These are phyloP conservation scores for Glaucomys volans DNA, from an alignment of 2,113 vertebrate genomes.

Conservation along the genomic window DNA sequence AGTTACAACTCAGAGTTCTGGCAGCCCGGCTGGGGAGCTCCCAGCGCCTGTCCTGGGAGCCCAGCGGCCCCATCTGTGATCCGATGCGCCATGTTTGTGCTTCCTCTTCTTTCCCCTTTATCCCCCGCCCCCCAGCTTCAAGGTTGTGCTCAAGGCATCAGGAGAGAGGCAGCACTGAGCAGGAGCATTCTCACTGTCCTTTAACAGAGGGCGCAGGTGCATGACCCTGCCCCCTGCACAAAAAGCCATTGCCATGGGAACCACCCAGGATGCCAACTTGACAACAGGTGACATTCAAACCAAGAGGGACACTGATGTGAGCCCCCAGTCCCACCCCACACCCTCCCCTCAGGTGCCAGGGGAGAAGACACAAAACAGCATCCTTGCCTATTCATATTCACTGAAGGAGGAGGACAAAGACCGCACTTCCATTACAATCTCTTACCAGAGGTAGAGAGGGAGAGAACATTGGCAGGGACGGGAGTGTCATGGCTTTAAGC, in stretches of 20 bases:
- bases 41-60: background rate
- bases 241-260: conserved; percentile 86
- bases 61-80: accelerated
- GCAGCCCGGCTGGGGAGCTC: background rate
- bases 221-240: conserved; percentile 81
- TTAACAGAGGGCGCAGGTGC: conserved; percentile 83
- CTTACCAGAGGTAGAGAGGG: background rate
- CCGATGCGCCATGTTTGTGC: accelerated
- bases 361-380: background rate
- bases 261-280: conserved; percentile 82
- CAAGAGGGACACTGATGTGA: conserved; percentile 81
- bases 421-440: background rate
- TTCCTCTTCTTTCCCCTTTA: conserved; percentile 75
- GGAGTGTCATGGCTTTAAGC: background rate
- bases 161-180: conserved; percentile 83
- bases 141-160: conserved; percentile 82
- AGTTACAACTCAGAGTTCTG: accelerated
- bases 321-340: background rate
- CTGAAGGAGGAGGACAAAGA: background rate
- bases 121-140: conserved; percentile 77
- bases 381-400: background rate
- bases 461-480: background rate
- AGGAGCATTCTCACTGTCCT: conserved; percentile 79
- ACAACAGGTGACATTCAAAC: conserved; percentile 89
- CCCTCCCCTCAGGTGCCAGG: background rate